Evolutionary conservation across 2,113 vertebrate genomes (phyloP).

Genomic region (Macrotis lagotis): DNA sequence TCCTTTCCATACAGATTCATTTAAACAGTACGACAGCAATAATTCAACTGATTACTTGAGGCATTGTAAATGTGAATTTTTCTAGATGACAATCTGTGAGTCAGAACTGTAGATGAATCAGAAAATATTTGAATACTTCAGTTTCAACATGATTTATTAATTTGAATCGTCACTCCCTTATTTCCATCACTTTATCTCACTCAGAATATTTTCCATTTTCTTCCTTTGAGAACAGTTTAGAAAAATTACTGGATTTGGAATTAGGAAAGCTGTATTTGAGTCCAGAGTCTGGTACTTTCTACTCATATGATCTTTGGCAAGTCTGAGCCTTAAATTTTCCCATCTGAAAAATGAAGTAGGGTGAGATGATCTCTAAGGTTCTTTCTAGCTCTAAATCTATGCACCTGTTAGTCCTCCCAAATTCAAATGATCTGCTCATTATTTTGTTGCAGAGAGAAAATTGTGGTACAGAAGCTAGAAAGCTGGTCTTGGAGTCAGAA

Average conservation of each 20-base stretch:
- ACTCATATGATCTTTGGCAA: neutral
- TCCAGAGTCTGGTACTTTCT: conserved; percentile 14
- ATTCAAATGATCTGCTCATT: neutral
- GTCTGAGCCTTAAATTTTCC: neutral
- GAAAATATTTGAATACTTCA: conserved; percentile 6
- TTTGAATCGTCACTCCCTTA: neutral
- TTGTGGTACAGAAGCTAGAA: neutral
- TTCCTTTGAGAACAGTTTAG: conserved; percentile 14
- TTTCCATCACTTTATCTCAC: conserved; percentile 1
- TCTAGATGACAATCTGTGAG: neutral
- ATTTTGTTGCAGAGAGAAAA: neutral
- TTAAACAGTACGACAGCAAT: neutral
- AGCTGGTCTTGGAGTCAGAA: neutral
- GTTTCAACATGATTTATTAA: neutral
- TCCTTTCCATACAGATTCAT: neutral
- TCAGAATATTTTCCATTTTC: neutral
- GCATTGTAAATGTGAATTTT: neutral
- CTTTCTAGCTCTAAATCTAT: neutral
- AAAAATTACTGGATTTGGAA: conserved; percentile 9
- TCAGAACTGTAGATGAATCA: neutral
- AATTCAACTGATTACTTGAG: neutral
- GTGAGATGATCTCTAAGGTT: neutral
- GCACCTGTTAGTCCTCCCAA: neutral
- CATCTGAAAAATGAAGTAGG: neutral
- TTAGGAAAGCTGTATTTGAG: no score